Percentiles rank a stretch among this genome's conserved stretches.
Evolutionary conservation across 2,797 vertebrate genomes (phyloP).

Genomic region (Sebastes variabilis): DNA sequence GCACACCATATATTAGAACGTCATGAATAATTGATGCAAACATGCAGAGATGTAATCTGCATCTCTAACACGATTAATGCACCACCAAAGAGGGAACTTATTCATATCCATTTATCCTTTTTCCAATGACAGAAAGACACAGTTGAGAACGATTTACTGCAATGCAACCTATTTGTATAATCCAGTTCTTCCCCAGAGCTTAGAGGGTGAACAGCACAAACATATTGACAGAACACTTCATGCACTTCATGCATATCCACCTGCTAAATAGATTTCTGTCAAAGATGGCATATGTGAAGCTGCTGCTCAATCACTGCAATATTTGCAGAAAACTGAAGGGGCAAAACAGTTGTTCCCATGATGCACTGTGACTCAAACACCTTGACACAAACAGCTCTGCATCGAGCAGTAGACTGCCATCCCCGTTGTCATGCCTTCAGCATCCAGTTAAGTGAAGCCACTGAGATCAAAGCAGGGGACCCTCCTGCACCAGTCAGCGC

Average conservation of each 20-base stretch:
- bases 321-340: neutral
- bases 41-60: conserved; percentile 55
- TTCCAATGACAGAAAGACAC: conserved; percentile 23
- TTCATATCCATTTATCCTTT: conserved; percentile 52
- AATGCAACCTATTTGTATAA: conserved; percentile 33
- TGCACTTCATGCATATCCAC: conserved; percentile 29
- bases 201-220: conserved; percentile 23
- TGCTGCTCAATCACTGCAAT: conserved; percentile 12
- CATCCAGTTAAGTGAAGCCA: conserved; percentile 54
- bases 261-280: conserved; percentile 35
- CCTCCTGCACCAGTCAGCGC: conserved; percentile 31
- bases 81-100: conserved; percentile 27
- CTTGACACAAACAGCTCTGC: conserved; percentile 58
- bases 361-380: conserved; percentile 46
- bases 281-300: neutral
- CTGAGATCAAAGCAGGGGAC: conserved; percentile 65
- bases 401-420: conserved; percentile 41
- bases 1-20: conserved; percentile 35
- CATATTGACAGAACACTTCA: conserved; percentile 20
- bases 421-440: conserved; percentile 59
- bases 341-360: conserved; percentile 29
- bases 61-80: conserved; percentile 60
- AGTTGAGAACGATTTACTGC: conserved; percentile 15
- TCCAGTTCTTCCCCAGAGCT: conserved; percentile 27
- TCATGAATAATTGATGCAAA: conserved; percentile 41